Base-by-base conservation (phyloP, 2,888 invertebrate genomes). In the Coelogynopora nodosa region DNA sequence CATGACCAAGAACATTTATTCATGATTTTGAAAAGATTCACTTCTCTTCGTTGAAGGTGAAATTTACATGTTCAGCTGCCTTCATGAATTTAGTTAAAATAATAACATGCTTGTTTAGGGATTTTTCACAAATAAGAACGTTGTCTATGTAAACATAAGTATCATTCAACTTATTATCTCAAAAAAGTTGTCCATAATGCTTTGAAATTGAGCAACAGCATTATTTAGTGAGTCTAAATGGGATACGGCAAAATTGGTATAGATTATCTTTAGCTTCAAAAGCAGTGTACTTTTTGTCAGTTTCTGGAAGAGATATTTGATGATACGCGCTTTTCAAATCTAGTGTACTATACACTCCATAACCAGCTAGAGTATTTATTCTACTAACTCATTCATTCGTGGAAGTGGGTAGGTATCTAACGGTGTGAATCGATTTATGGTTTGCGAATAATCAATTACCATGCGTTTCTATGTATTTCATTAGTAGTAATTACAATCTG, bases 341-440 rank as follows among this genome's bases (percentile, higher is more conserved):
- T 2, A 84, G 5, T 2, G 84, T 67, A 27, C 84, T 84, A 30
- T 82, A 84, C 10, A 84, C 67, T 82, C 27, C 5, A 26, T 84
- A 84, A 13, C 81, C 18, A 2, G 84, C 82, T 2, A 84, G 18
- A 18, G 5, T 23, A 1, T 86, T 28, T n/a, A n/a, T n/a, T n/a
- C n/a, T n/a, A n/a, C n/a, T n/a, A n/a, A n/a, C n/a, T n/a, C n/a
- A n/a, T n/a, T n/a, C n/a, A 67, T 28, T 28, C 86, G 29, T 1
- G 88, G 88, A 0, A 88, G 82, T 13, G 89, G 88, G 80, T 89
- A 89, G 2, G 82, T 87, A 84, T 89, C 88, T 0, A 88, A 82
- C 28, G 86, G 82, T 0, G 89, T 89, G 27, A 88, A 88, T 27
- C 81, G 82, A 30, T 90, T 90, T 0, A 90, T 67, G 0, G 84